These are phyloP conservation scores for Sus scrofa DNA, from an alignment of 2,113 vertebrate genomes.

Conservation along the genomic window T2T-Sscrofa CM000828.6:70123001-70123500, in stretches of 20 bases:
- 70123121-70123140: neutral
- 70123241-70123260: neutral
- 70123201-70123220: neutral
- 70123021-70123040: neutral
- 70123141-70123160: neutral
- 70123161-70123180: neutral
- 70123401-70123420: neutral
- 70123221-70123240: neutral
- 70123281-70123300: neutral
- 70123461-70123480: neutral
- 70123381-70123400: neutral
- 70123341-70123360: neutral
- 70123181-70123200: neutral
- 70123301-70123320: neutral
- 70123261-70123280: rapidly evolving
- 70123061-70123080: neutral
- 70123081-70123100: conserved; percentile 16
- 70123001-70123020: neutral
- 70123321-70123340: neutral
- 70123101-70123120: neutral
- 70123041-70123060: neutral
- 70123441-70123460: neutral
- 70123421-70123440: neutral
- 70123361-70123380: neutral
- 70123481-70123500: neutral